Conservation (phyloP, 2,797 vertebrate species). For the Nyctibius grandis region DNA sequence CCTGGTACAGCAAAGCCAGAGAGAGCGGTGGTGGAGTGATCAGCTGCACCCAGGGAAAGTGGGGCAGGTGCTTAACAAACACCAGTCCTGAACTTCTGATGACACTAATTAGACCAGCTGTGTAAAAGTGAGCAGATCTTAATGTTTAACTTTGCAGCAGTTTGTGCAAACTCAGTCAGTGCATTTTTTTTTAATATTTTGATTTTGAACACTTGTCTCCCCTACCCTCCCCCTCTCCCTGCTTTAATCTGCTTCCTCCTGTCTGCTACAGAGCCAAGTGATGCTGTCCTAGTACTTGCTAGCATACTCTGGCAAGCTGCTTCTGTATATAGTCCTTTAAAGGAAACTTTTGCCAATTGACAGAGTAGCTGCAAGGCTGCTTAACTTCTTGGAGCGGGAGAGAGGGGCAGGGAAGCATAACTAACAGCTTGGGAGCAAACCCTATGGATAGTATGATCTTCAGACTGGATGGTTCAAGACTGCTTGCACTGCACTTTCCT, state of each 20-base stretch:
- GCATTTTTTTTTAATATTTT: background rate
- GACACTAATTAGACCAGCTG: background rate
- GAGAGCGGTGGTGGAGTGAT: accelerated
- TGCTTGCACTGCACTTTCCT: background rate
- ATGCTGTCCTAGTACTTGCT: background rate
- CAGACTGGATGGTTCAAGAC: background rate
- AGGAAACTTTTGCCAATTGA: background rate
- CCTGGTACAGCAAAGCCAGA: background rate
- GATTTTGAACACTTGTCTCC: background rate
- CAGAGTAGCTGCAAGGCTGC: background rate
- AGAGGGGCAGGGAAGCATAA: background rate
- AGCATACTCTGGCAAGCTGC: background rate
- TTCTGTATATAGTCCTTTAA: background rate
- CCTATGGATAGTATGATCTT: background rate
- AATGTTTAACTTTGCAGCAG: background rate
- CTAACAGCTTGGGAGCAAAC: background rate
- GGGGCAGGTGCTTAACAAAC: background rate
- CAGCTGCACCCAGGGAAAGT: too few species aligned
- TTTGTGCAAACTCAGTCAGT: background rate
- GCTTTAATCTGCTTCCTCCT: background rate
- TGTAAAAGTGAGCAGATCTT: background rate
- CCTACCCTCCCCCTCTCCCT: accelerated
- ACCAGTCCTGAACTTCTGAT: accelerated
- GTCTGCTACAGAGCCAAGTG: background rate
- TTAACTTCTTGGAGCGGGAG: background rate